Evolutionary conservation across 2,113 vertebrate genomes (phyloP).

Genomic region (Catharus minimus): DNA sequence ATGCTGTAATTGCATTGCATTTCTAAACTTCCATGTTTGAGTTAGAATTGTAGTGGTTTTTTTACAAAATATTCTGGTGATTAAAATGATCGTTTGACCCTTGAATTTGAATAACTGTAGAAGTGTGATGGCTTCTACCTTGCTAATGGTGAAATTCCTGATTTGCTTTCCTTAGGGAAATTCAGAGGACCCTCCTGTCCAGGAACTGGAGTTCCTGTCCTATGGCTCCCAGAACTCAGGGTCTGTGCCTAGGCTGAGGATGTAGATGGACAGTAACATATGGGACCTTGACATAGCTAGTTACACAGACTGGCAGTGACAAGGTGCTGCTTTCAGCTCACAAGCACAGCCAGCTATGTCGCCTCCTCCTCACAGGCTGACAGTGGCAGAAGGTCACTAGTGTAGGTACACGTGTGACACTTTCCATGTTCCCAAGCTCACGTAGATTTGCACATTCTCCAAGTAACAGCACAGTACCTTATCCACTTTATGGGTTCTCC

Average conservation of each 20-base stretch:
- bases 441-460: accelerated
- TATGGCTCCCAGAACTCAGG: accelerated
- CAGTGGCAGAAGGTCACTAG: background rate
- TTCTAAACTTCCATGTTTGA: background rate
- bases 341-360: accelerated
- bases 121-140: background rate
- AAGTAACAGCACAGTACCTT: background rate
- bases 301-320: background rate
- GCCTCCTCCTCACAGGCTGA: background rate
- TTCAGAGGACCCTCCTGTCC: background rate
- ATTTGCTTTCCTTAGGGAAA: background rate
- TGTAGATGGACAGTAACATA: background rate
- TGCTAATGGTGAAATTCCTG: background rate
- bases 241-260: background rate
- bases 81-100: background rate
- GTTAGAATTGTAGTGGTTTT: background rate
- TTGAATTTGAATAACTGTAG: background rate
- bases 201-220: background rate
- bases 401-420: accelerated
- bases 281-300: accelerated
- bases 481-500: accelerated
- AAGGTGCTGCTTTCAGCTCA: background rate
- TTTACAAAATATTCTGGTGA: background rate
- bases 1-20: background rate
- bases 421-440: background rate